phyloP scores from a whole-genome alignment of 2,888 invertebrate species.

The Halocaridina rubra region DNA sequence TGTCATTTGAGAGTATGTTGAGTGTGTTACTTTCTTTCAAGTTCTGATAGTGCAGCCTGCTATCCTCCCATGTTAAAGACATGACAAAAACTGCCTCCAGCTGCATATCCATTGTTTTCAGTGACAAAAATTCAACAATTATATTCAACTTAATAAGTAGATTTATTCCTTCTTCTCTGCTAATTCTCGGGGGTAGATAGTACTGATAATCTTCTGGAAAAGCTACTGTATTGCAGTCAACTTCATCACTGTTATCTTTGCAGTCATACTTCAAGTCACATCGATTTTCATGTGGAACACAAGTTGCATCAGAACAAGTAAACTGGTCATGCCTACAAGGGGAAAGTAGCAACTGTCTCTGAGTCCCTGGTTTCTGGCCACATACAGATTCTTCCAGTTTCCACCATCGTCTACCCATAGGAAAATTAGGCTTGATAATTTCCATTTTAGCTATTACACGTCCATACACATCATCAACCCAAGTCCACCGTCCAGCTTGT shows the following conservation, averaged over 20 bases:
- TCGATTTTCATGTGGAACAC: conserved; percentile 51
- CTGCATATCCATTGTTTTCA: conserved; percentile 50
- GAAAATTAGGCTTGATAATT: conserved; percentile 35
- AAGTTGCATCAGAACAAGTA: conserved; percentile 59
- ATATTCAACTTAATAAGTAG: conserved; percentile 46
- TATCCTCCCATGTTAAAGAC: conserved; percentile 46
- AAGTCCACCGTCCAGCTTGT: conserved; percentile 37
- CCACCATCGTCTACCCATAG: conserved; percentile 59
- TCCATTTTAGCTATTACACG: conserved; percentile 50
- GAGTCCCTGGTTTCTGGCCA: conserved; percentile 34
- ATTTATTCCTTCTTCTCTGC: background rate
- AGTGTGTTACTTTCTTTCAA: conserved; percentile 51
- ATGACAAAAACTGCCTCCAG: conserved; percentile 50
- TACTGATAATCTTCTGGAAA: conserved; percentile 49
- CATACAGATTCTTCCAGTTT: conserved; percentile 33
- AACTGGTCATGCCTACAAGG: conserved; percentile 47
- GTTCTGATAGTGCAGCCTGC: conserved; percentile 51
- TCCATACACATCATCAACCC: conserved; percentile 43
- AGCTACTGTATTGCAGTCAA: conserved; percentile 33
- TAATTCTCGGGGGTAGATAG: conserved; percentile 49
- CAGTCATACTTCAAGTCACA: conserved; percentile 63
- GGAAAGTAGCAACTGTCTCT: conserved; percentile 44
- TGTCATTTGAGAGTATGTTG: conserved; percentile 40
- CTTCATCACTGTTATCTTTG: conserved; percentile 59
- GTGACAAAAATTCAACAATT: conserved; percentile 47